Base-by-base conservation (phyloP, 2,797 vertebrate genomes). In the Atherinosoma microstoma region DNA sequence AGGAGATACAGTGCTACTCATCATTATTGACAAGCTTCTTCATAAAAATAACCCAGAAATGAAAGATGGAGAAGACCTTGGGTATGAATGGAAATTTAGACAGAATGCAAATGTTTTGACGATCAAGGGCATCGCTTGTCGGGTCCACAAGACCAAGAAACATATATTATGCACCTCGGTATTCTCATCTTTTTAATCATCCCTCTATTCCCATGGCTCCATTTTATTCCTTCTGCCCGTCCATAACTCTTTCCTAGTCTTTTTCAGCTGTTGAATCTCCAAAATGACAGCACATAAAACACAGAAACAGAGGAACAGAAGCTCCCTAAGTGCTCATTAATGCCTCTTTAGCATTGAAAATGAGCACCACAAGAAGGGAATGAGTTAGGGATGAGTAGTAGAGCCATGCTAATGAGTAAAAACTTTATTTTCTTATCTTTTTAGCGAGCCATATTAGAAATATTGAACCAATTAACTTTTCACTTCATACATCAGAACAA, bases 21-120 rank as follows among this genome's bases (percentile, higher is more conserved):
- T 95, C 94, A 94, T 94, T 95, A 94, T 95, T 96, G 94, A 96
- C 95, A 90, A 92, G 93, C 91, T 75, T 93, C 90, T 94, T 94
- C 60, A 57, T 80, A 49, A 77, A 80, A 86, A 76, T 90, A 90
- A 91, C 91, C 80, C 84, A 75, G 85, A 91, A 90, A 88, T 90
- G 90, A 86, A 84, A 90, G 89, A 90, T 86, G 75, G 92, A 88
- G 88, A 72, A 89, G 85, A 88, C 94, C 78, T 89, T 70, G 75
- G 86, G 84, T 77, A 84, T 58, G 38, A 47, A 62, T 32, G 34
- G 61, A 61, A 74, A 68, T 45, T 59, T 64, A 78, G 71, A 59
- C 59, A 6, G 77, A 89, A 90, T 91, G 84, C 83, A 86, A 90
- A 92, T 90, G 71, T 64, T 72, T 64, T 32, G 18, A 56, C 66